Percentiles rank a stretch among this genome's conserved stretches.
These are phyloP conservation scores for Hybognathus amarus DNA, from an alignment of 2,797 vertebrate species.

Conservation along the genomic window DNA sequence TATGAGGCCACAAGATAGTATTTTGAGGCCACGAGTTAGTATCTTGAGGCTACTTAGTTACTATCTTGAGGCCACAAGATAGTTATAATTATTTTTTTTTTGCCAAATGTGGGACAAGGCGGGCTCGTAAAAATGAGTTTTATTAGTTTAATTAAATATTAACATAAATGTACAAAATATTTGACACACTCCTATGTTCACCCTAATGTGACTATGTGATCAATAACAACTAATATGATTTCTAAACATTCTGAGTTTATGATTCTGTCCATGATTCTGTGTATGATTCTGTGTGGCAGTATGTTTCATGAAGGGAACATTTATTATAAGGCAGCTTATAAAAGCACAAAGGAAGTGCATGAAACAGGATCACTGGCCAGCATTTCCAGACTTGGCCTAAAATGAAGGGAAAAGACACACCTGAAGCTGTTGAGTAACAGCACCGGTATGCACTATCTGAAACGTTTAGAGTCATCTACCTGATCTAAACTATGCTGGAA, in stretches of 20 bases:
- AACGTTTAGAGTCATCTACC: neutral
- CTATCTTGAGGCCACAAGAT: no score
- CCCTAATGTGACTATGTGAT: neutral
- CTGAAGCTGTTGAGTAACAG: conserved; percentile 43
- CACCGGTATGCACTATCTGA: conserved; percentile 36
- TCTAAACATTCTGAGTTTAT: neutral
- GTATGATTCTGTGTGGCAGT: no score
- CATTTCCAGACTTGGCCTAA: conserved; percentile 28
- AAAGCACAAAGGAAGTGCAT: neutral
- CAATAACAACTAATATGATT: neutral
- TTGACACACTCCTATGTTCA: neutral
- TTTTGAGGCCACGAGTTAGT: no score
- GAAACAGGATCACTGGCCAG: conserved; percentile 18
- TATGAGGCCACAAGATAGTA: no score
- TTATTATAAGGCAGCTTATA: neutral
- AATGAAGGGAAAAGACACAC: conserved; percentile 44
- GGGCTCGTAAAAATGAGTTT: neutral
- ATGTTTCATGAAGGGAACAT: no score
- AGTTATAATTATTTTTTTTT: no score
- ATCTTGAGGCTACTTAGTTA: no score
- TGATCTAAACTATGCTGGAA: conserved; percentile 64
- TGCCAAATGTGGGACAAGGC: no score
- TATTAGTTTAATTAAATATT: neutral
- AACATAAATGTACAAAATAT: neutral
- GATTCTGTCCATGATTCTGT: no score